Evolutionary conservation across 2,888 invertebrate genomes (phyloP).

Genomic region (Marronus borbonicus): DNA sequence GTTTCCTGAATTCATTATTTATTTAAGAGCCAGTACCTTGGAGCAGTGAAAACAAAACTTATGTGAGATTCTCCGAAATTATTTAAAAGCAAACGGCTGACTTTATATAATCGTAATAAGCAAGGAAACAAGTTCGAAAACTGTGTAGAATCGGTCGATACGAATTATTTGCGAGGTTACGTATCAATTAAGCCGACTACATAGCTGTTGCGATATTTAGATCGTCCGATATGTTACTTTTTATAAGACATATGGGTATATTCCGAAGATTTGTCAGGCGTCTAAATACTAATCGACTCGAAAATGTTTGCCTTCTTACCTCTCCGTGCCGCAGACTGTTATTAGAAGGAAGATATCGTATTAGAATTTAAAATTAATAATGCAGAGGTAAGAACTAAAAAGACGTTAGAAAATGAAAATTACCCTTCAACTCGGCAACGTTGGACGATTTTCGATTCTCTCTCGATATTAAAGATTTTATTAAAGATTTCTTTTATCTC

Average conservation of each 20-base stretch:
- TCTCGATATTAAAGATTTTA: conserved; percentile 34
- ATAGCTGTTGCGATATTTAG: conserved; percentile 50
- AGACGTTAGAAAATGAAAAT: conserved; percentile 5
- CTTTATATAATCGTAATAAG: conserved; percentile 48
- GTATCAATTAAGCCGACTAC: conserved; percentile 52
- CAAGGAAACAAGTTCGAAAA: not conserved
- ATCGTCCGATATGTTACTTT: conserved; percentile 56
- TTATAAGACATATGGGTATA: conserved; percentile 57
- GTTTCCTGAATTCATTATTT: conserved; percentile 14
- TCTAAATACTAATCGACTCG: conserved; percentile 54
- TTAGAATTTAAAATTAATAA: conserved; percentile 43
- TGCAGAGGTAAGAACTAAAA: conserved; percentile 6
- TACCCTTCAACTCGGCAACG: not conserved
- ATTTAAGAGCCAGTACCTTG: conserved; percentile 48
- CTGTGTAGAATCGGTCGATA: conserved; percentile 21
- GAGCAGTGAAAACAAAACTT: conserved; percentile 53
- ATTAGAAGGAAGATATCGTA: conserved; percentile 13
- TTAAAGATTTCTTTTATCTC: conserved; percentile 35
- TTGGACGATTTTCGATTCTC: conserved; percentile 7
- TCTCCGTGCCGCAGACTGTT: not conserved
- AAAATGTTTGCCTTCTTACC: conserved; percentile 53
- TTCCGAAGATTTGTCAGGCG: conserved; percentile 30
- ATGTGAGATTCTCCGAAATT: conserved; percentile 50
- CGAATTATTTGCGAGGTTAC: conserved; percentile 53
- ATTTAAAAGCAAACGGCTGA: conserved; percentile 52